Conservation (phyloP, 1,140 invertebrate species). For the Leguminivora glycinivorella region DNA sequence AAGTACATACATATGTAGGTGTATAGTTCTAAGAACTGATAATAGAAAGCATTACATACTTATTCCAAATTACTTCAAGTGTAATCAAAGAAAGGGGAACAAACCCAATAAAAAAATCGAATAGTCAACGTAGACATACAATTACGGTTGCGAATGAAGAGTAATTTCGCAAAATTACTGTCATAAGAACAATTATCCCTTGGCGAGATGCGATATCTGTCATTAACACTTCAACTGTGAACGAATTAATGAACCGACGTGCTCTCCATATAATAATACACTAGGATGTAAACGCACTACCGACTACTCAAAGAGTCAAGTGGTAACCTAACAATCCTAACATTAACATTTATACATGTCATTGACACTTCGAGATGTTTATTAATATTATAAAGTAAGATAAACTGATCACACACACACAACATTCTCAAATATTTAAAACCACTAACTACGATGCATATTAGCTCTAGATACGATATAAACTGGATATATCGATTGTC, state of each 20-base stretch:
- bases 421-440: too few species aligned
- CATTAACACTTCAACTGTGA: slow-evolving; percentile 11
- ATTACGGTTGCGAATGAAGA: background rate
- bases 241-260: background rate
- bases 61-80: too few species aligned
- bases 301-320: background rate
- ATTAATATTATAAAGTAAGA: background rate
- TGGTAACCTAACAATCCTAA: background rate
- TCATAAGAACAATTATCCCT: slow-evolving; percentile 13
- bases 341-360: background rate
- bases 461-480: too few species aligned
- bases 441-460: too few species aligned
- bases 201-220: background rate
- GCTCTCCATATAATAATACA: background rate
- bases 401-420: too few species aligned
- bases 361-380: background rate
- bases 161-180: background rate
- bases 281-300: background rate
- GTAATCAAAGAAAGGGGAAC: too few species aligned
- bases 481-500: too few species aligned
- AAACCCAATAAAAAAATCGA: too few species aligned
- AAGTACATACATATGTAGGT: too few species aligned
- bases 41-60: too few species aligned
- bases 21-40: too few species aligned
- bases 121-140: background rate